phyloP scores from a whole-genome alignment of 2,888 invertebrate genomes.

The Aphodius granarius region DNA sequence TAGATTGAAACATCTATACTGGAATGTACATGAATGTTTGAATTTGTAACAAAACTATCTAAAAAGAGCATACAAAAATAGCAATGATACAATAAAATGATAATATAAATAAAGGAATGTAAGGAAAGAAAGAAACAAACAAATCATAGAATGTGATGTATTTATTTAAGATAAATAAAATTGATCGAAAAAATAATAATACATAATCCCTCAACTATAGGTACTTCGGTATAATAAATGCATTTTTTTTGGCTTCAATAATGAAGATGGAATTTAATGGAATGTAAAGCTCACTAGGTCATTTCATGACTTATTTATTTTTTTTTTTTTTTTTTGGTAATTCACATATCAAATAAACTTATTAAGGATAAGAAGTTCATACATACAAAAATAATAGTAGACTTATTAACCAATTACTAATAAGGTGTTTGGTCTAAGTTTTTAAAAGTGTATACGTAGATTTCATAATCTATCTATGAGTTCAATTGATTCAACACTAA shows the following conservation, averaged over 20 bases:
- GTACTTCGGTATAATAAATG: not conserved
- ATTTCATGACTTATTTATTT: not conserved
- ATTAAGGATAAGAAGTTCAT: not conserved
- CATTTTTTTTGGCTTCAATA: not conserved
- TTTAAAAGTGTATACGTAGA: constrained; percentile 15
- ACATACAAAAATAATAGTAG: constrained; percentile 3
- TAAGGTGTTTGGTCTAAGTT: not conserved
- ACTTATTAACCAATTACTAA: not conserved
- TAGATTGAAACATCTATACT: too few relatives aligned
- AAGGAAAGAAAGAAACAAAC: not conserved
- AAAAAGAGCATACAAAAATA: too few relatives aligned
- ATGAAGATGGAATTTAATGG: not conserved
- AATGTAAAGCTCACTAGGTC: not conserved
- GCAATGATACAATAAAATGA: not conserved
- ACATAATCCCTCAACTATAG: not conserved
- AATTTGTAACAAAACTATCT: too few relatives aligned
- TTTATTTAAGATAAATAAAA: not conserved
- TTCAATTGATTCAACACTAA: constrained; percentile 26
- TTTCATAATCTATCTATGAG: constrained; percentile 21
- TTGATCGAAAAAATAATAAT: not conserved
- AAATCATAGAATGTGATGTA: not conserved
- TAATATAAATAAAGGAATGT: not conserved
- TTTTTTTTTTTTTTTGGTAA: not conserved
- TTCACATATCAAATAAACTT: not conserved
- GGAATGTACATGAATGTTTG: too few relatives aligned